These are phyloP conservation scores for Leptobrachium leishanense DNA, from an alignment of 2,113 vertebrate species.

Conservation along the genomic window DNA sequence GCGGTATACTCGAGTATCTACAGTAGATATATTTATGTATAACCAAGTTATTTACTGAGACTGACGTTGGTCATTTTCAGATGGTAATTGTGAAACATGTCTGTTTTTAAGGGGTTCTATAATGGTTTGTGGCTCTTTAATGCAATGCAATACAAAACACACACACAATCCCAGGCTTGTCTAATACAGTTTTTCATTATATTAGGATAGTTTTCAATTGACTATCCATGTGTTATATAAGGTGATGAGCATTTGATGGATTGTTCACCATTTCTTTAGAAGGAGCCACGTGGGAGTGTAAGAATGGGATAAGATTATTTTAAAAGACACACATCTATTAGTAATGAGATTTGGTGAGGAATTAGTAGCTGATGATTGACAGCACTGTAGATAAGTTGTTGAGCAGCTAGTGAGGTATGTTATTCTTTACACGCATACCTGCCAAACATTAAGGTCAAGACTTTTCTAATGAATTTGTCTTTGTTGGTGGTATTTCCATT, in stretches of 20 bases:
- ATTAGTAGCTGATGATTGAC: slow-evolving; percentile 39
- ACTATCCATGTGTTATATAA: too few relatives aligned
- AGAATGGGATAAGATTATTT: slow-evolving; percentile 7
- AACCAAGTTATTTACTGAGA: too few relatives aligned
- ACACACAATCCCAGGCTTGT: too few relatives aligned
- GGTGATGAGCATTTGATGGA: too few relatives aligned
- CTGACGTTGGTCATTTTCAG: neutral
- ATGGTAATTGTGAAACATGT: neutral
- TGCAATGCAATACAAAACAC: too few relatives aligned
- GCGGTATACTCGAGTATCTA: too few relatives aligned
- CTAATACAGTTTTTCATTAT: too few relatives aligned
- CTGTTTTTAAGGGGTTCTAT: too few relatives aligned
- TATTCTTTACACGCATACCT: slow-evolving; percentile 26
- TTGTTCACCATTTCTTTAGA: neutral
- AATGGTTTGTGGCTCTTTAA: too few relatives aligned
- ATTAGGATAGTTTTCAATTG: too few relatives aligned
- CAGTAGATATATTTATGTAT: too few relatives aligned
- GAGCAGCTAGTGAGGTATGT: slow-evolving; percentile 10
- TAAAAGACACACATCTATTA: slow-evolving; percentile 12
- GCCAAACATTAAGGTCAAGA: slow-evolving; percentile 44
- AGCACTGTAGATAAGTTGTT: slow-evolving; percentile 11
- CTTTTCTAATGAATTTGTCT: slow-evolving; percentile 36
- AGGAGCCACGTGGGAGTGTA: neutral
- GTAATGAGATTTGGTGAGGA: slow-evolving; percentile 29
- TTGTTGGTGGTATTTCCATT: slow-evolving; percentile 43